Evolutionary conservation across 2,888 invertebrate genomes (phyloP), one percentile per base, ranked within the genome.

Genomic region (Drosophila kuntzei): DNA sequence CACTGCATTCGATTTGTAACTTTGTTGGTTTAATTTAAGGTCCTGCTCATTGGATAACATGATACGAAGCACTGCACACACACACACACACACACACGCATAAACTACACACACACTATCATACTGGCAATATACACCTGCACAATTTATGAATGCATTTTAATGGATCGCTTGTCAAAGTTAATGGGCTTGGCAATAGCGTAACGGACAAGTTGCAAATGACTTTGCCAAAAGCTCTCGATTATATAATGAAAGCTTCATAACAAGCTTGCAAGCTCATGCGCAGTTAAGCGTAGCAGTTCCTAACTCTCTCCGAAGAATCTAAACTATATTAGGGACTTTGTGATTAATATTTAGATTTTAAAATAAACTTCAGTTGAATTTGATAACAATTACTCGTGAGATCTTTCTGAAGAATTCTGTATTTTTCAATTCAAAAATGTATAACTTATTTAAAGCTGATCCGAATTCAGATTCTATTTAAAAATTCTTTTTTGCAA

Each of bases 151-250:
- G 81, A 82, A 83, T 78, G 76, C 78, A 62, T 78, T 86, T 86
- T 79, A 83, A 82, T 86, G 80, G 84, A 82, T 83, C 76, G 78
- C 77, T 74, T 85, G 80, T 85, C 80, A 85, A 68, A 54, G 72
- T 76, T 76, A 75, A 75, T 76, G 76, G 74, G 57, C 59, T 53
- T 32, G 43, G 49, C 61, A 68, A 65, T 59, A 49, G 58, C 61
- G 34, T 36, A 57, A 54, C 53, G 49, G 16, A 63, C 62, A 73
- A 68, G 34, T 36, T 76, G 66, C 71, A 76, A 74, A 76, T 71
- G 66, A 29, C 53, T 44, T 11, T 27, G 50, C 44, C 73, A 65
- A 71, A 63, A 68, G 27, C 61, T 58, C 25, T 16, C 11, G 20
- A 53, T 37, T 39, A 43, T 32, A 34, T 20, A 29, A 12, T 16